These are phyloP conservation scores for Gortyna flavago DNA, from an alignment of 2,888 invertebrate genomes.

Conservation along the genomic window DNA sequence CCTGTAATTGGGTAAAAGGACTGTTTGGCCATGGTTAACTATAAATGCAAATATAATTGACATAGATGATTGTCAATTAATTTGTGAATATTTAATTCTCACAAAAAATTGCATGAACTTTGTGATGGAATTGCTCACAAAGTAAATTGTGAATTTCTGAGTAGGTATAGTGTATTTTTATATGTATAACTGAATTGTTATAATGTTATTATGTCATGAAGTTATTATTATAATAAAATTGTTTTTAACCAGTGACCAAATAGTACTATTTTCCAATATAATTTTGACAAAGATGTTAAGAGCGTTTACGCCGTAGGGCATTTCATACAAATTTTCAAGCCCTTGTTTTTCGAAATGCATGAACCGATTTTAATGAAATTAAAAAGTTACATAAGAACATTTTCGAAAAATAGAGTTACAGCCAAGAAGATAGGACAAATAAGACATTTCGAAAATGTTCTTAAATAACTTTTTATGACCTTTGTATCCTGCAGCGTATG, in stretches of 20 bases:
- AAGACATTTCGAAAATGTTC: too few relatives aligned
- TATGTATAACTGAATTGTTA: constrained; percentile 6
- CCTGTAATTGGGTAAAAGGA: constrained; percentile 49
- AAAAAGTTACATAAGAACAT: too few relatives aligned
- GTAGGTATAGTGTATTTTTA: constrained; percentile 4
- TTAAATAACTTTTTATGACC: too few relatives aligned
- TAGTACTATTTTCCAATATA: constrained; percentile 41
- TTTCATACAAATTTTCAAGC: too few relatives aligned
- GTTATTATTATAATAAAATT: not conserved
- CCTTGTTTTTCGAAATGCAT: too few relatives aligned
- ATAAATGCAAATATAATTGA: constrained; percentile 2
- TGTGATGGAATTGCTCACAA: not conserved
- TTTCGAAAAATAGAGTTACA: too few relatives aligned
- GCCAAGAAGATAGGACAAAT: too few relatives aligned
- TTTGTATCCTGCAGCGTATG: too few relatives aligned
- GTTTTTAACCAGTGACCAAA: constrained; percentile 41
- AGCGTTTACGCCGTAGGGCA: too few relatives aligned
- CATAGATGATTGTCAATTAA: not conserved
- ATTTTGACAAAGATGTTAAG: constrained; percentile 42
- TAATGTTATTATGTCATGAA: not conserved
- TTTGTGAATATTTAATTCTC: not conserved
- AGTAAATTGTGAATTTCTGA: not conserved
- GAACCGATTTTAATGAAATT: too few relatives aligned
- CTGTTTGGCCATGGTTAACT: constrained; percentile 42
- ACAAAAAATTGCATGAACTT: not conserved